Percentiles rank a stretch among this genome's conserved stretches.
Conservation (phyloP, 2,888 invertebrate species). For the Calameuta pallipes region DNA sequence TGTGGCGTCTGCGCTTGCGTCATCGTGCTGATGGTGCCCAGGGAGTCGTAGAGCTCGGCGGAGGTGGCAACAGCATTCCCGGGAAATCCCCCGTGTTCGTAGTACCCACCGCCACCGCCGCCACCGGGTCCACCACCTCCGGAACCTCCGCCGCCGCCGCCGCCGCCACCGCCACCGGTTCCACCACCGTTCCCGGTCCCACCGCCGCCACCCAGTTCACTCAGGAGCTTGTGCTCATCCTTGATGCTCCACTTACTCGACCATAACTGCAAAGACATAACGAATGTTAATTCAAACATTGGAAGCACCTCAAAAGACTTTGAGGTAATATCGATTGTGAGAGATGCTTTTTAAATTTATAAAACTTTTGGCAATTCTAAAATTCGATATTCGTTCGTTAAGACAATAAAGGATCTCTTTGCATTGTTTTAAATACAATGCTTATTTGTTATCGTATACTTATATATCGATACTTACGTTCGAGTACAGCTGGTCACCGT, state of each 20-base stretch:
- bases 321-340: not conserved
- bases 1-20: constrained; percentile 78
- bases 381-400: not conserved
- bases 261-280: constrained; percentile 73
- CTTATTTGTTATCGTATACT: not conserved
- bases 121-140: constrained; percentile 67
- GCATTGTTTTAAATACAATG: not conserved
- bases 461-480: constrained; percentile 75
- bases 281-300: not conserved
- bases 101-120: constrained; percentile 65
- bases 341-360: not conserved
- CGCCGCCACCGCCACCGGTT: constrained; percentile 61
- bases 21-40: constrained; percentile 79
- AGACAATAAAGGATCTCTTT: not conserved
- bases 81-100: constrained; percentile 65
- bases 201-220: constrained; percentile 79
- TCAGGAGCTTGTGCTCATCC: constrained; percentile 88
- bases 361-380: not conserved
- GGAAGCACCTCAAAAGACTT: not conserved
- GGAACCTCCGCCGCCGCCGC: constrained; percentile 64
- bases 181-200: constrained; percentile 62
- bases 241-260: constrained; percentile 92
- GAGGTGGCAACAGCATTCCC: constrained; percentile 67
- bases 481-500: constrained; percentile 89
- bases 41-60: constrained; percentile 76